These are phyloP conservation scores for Caenorhabditis uteleia DNA, from an alignment of 2,888 invertebrate species.

Conservation along the genomic window DNA sequence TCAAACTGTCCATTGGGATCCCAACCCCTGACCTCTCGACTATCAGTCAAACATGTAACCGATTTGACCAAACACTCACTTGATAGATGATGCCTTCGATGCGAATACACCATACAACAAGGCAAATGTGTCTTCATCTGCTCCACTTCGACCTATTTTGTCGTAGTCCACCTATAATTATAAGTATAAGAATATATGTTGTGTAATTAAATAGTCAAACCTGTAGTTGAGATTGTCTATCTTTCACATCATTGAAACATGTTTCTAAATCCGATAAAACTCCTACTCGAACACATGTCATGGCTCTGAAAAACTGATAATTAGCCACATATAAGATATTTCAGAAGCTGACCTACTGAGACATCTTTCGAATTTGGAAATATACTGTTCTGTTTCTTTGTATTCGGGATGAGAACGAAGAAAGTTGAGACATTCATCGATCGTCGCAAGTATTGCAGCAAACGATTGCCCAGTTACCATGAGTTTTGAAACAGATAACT, in stretches of 20 bases:
- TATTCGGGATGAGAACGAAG: slow-evolving; percentile 63
- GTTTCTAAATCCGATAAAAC: slow-evolving; percentile 62
- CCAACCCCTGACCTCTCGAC: slow-evolving; percentile 3
- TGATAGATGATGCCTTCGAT: slow-evolving; percentile 60
- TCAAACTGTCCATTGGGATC: slow-evolving; percentile 20
- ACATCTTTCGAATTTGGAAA: slow-evolving; percentile 65
- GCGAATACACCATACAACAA: slow-evolving; percentile 67
- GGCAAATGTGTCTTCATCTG: slow-evolving; percentile 66
- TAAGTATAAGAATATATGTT: background rate
- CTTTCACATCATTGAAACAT: slow-evolving; percentile 58
- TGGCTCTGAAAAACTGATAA: slow-evolving; percentile 48
- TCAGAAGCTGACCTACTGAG: slow-evolving; percentile 52
- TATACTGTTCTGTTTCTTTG: slow-evolving; percentile 56
- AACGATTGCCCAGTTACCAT: slow-evolving; percentile 64
- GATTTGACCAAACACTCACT: slow-evolving; percentile 42
- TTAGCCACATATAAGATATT: background rate
- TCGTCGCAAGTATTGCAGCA: slow-evolving; percentile 65
- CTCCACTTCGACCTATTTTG: slow-evolving; percentile 45
- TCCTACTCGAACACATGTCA: slow-evolving; percentile 65
- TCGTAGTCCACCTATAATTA: slow-evolving; percentile 46
- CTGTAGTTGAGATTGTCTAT: slow-evolving; percentile 46
- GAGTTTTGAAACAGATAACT: slow-evolving; percentile 56
- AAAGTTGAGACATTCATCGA: slow-evolving; percentile 64
- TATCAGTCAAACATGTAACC: background rate
- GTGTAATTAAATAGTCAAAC: slow-evolving; percentile 6